These are phyloP conservation scores for Parotia lawesii DNA, from an alignment of 2,113 vertebrate species.

Conservation along the genomic window DNA sequence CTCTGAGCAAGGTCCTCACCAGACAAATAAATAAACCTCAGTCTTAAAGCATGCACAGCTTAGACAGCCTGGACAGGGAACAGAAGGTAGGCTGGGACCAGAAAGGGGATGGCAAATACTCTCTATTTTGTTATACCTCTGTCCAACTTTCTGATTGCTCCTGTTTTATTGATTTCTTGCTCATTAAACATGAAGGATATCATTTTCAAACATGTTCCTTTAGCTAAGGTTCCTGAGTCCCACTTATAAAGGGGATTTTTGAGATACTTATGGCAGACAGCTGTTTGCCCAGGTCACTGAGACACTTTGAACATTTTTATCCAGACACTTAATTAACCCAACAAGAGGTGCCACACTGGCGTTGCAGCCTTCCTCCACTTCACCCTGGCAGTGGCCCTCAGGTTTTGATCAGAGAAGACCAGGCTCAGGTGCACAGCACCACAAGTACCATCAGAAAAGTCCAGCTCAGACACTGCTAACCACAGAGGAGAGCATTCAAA, in stretches of 20 bases:
- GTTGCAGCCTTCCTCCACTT: background rate
- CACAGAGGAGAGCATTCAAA: background rate
- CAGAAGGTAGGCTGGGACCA: background rate
- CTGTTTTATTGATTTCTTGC: background rate
- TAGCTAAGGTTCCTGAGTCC: background rate
- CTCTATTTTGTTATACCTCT: background rate
- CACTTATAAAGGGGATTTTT: background rate
- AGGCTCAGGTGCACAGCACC: background rate
- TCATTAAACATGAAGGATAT: background rate
- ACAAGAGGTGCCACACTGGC: background rate
- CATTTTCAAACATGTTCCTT: background rate
- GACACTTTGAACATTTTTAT: background rate
- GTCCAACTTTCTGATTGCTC: fast-evolving
- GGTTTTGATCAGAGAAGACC: background rate
- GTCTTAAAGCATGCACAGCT: background rate
- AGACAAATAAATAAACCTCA: background rate
- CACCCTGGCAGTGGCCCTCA: background rate
- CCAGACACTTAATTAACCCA: background rate
- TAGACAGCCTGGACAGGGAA: background rate
- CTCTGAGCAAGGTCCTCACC: background rate
- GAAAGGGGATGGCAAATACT: background rate
- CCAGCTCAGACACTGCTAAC: background rate
- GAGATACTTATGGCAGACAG: background rate
- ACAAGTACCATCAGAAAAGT: background rate
- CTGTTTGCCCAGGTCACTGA: background rate